Base-by-base conservation (phyloP, 2,888 invertebrate genomes). In the Smittia aterrima region DNA sequence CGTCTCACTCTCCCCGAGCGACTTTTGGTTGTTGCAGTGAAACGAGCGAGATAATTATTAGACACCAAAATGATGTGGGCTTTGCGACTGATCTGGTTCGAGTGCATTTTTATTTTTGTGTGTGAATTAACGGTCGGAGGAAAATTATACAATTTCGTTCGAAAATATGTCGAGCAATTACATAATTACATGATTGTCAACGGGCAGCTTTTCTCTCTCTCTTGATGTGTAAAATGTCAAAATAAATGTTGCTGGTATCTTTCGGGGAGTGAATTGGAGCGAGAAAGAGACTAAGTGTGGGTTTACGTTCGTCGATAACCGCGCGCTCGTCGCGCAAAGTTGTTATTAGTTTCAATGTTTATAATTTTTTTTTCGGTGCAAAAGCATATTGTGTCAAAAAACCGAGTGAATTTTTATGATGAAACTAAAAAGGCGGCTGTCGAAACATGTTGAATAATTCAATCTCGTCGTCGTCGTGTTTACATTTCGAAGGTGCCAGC, bases 111-210 rank as follows among this genome's bases (percentile, higher is more conserved):
- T 58, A 38, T 38, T 4, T 38, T 38, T 38, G 4, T 64, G 64
- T 64, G 27, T 64, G 20, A 64, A 64, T 64, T 64, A 64, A 64
- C 20, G 64, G 20, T 22, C 58, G 58, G 25, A n/a, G 27, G 64
- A 27, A 64, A 64, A 27, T 64, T 64, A 64, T 64, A 64, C 25
- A 64, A 22, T 27, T 64, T 27, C 9, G 11, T 27, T 64, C 27
- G 20, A 27, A 64, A n/a, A 64, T 13, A 64, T 70, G 70, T 67
- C 67, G 67, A 20, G 18, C 47, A 58, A 58, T 71, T 71, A 32
- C 71, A 71, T 71, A 71, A 71, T 71, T 27, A 71, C 58, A 64
- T 38, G 71, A 71, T 71, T 71, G 71, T 71, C 71, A 71, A 71
- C 71, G 53, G 71, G 27, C 53, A 32, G 47, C 41, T 53, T 71